Evolutionary conservation across 2,797 vertebrate genomes (phyloP), one percentile per base, ranked within the genome.

Genomic region (Staurois parvus): DNA sequence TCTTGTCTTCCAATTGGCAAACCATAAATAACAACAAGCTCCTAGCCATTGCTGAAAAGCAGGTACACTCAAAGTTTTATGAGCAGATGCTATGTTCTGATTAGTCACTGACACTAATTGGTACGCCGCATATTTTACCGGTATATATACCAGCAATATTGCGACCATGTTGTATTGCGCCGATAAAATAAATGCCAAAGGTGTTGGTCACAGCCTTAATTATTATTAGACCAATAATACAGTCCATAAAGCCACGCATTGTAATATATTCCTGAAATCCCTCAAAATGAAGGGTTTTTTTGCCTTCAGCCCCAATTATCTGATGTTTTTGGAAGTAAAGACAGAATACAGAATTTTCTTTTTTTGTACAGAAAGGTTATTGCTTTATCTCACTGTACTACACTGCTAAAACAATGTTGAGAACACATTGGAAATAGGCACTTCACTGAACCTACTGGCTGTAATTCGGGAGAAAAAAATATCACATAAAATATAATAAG

Each of bases 91-190:
- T 52, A 84, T 78, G 70, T 84, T 72, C 75, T 72, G 75, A 78
- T 78, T 84, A 84, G 48, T 45, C 40, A 37, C 17, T 70, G 75
- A 56, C 75, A 72, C 48, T 72, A 84, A 84, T 78, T 84, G 83
- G 48, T 32, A 70, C 32, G 64, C 75, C 72, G 48, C 75, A 84
- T 64, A 72, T 72, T 78, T 72, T 62, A 78, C 48, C 40, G 64
- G 78, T 84, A 72, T 59, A 67, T 62, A 72, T 77, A 48, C 29
- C 67, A 45, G 32, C 42, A 72, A 19, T 37, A 72, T 84, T 66
- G 42, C 69, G 59, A 84, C 21, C 59, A 21, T 70, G 21, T 52
- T 84, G 64, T 78, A 72, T 37, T 76, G 42, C 72, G 74, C 17
- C 32, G 42, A 52, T 76, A 84, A 69, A 84, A 76, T 56, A 69